phyloP scores from a whole-genome alignment of 92 coral and sea anemone genomes.

The Umimayanthus kanabou region DNA sequence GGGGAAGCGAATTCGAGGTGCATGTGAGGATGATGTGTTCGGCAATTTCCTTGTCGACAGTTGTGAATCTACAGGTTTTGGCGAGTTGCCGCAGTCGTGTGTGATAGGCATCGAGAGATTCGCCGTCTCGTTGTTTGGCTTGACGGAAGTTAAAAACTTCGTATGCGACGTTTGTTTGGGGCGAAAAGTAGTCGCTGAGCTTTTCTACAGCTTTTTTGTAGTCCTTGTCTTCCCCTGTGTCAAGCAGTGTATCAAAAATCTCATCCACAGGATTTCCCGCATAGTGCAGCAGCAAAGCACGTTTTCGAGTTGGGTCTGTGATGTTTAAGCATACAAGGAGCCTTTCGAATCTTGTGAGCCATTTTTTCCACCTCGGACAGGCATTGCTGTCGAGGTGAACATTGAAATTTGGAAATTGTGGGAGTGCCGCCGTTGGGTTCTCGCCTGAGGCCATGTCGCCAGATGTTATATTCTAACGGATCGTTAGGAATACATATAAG shows the following conservation, averaged over 20 bases:
- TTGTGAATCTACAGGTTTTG: constrained; percentile 31
- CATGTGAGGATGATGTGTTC: constrained; percentile 43
- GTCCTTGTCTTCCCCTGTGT: too few species aligned
- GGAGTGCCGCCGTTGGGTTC: too few species aligned
- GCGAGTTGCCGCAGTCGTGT: constrained; percentile 38
- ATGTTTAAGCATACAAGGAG: not conserved
- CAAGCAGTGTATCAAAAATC: too few species aligned
- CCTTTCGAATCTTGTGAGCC: not conserved
- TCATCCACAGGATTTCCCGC: not conserved
- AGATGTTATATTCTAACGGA: too few species aligned
- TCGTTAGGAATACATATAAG: too few species aligned
- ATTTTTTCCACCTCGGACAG: constrained; percentile 1
- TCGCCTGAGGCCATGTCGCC: too few species aligned
- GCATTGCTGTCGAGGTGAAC: not conserved
- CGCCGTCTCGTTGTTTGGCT: too few species aligned
- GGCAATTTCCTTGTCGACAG: constrained; percentile 45
- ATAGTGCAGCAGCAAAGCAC: constrained; percentile 6
- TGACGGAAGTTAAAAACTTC: constrained; percentile 48
- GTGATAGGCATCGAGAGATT: constrained; percentile 40
- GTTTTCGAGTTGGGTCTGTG: not conserved
- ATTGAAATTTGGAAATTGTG: too few species aligned
- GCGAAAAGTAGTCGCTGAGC: constrained; percentile 31
- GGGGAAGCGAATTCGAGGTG: constrained; percentile 42
- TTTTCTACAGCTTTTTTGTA: too few species aligned
- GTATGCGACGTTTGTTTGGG: constrained; percentile 29